These are phyloP conservation scores for Rotaria sp. DNA, from an alignment of 2,888 invertebrate species.

Conservation along the genomic window DNA sequence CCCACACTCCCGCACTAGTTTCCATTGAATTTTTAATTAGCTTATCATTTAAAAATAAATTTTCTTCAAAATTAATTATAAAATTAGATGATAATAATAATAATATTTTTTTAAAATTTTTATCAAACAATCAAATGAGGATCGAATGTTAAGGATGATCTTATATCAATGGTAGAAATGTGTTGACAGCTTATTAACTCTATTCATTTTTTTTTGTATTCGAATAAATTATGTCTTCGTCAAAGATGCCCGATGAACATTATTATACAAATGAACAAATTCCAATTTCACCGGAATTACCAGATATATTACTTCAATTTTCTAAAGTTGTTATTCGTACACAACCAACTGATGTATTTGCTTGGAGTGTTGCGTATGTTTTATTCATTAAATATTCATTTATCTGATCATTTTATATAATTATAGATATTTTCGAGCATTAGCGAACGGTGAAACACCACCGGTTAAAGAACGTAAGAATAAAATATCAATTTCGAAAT, in stretches of 20 bases:
- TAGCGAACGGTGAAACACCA: conserved; percentile 70
- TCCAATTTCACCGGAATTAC: conserved; percentile 72
- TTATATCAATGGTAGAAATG: background rate
- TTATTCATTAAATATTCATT: background rate
- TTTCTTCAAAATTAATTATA: background rate
- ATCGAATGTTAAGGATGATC: background rate
- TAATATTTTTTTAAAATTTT: background rate
- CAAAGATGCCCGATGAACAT: background rate
- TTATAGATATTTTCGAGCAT: conserved; percentile 64
- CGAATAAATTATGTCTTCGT: background rate
- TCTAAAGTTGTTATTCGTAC: conserved; percentile 84
- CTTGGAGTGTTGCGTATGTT: conserved; percentile 67
- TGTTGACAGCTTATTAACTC: background rate
- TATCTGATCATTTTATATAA: background rate
- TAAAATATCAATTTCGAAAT: conserved; percentile 63
- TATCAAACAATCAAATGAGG: background rate
- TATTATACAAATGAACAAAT: conserved; percentile 65
- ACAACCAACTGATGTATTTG: conserved; percentile 75
- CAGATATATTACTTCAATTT: conserved; percentile 74
- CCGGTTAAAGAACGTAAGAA: conserved; percentile 73
- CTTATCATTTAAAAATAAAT: background rate
- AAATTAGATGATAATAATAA: background rate
- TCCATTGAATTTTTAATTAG: background rate
- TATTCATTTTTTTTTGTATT: background rate
- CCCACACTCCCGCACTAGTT: too few species aligned